phyloP scores from a whole-genome alignment of 2,113 vertebrate species.

The Menidia beryllina region DNA sequence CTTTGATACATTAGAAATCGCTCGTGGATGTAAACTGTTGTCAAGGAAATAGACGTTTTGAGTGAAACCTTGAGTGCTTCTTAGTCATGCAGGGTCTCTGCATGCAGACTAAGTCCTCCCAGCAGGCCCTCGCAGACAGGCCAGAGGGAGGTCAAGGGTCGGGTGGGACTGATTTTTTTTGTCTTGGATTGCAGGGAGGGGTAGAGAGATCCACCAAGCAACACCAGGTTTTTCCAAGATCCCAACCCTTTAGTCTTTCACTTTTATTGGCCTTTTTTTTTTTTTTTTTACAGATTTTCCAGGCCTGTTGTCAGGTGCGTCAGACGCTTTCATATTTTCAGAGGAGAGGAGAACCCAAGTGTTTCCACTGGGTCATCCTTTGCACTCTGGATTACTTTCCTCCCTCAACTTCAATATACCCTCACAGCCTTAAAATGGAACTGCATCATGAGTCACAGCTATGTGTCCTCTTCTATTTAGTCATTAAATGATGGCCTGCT shows the following conservation, averaged over 20 bases:
- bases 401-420: constrained; percentile 56
- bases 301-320: constrained; percentile 52
- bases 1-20: neutral
- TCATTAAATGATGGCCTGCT: constrained; percentile 43
- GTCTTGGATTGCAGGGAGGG: constrained; percentile 10
- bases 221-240: constrained; percentile 41
- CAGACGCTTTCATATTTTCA: constrained; percentile 53
- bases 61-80: neutral
- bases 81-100: neutral
- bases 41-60: neutral
- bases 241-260: constrained; percentile 34
- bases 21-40: neutral
- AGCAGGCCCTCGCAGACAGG: constrained; percentile 14
- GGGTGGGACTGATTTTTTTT: constrained; percentile 23
- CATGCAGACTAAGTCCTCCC: constrained; percentile 12
- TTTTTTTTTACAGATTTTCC: constrained; percentile 57
- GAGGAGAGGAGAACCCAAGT: constrained; percentile 26
- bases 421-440: constrained; percentile 28
- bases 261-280: constrained; percentile 36
- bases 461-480: constrained; percentile 33
- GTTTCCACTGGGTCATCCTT: constrained; percentile 58
- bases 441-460: constrained; percentile 20
- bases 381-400: constrained; percentile 45
- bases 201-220: constrained; percentile 18
- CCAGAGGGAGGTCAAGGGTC: constrained; percentile 14